phyloP scores from a whole-genome alignment of 2,797 vertebrate species.

The Centroberyx gerrardi region DNA sequence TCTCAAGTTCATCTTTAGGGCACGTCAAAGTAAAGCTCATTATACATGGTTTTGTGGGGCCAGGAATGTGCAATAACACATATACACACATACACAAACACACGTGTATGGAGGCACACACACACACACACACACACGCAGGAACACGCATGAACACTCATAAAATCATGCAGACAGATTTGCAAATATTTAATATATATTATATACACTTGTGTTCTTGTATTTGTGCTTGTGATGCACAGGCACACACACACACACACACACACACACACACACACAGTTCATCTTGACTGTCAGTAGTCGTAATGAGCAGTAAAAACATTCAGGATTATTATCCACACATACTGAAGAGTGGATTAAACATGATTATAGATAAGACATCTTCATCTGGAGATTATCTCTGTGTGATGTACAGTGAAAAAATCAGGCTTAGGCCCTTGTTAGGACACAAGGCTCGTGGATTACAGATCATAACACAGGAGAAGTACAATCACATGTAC shows the following conservation, averaged over 20 bases:
- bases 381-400: slow-evolving; percentile 68
- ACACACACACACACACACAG: background rate
- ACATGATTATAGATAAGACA: slow-evolving; percentile 63
- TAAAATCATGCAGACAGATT: background rate
- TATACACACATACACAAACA: slow-evolving; percentile 5
- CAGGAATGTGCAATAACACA: slow-evolving; percentile 71
- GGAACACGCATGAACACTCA: background rate
- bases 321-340: slow-evolving; percentile 41
- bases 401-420: slow-evolving; percentile 54
- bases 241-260: slow-evolving; percentile 2
- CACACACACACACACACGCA: slow-evolving; percentile 6
- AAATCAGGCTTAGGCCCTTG: slow-evolving; percentile 30
- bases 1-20: slow-evolving; percentile 79
- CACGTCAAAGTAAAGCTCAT: slow-evolving; percentile 76
- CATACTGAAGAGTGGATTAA: slow-evolving; percentile 60
- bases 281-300: slow-evolving; percentile 23
- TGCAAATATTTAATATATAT: background rate
- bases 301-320: slow-evolving; percentile 49
- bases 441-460: slow-evolving; percentile 35
- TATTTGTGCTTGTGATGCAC: background rate
- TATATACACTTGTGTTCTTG: background rate
- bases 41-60: slow-evolving; percentile 60
- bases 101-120: background rate
- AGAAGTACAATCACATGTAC: slow-evolving; percentile 38
- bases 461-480: slow-evolving; percentile 35